A percentile compares a stretch with the other conserved stretches of the same genome.
Conservation (phyloP, 1,140 invertebrate genomes). For the Drosophila melanica region DNA sequence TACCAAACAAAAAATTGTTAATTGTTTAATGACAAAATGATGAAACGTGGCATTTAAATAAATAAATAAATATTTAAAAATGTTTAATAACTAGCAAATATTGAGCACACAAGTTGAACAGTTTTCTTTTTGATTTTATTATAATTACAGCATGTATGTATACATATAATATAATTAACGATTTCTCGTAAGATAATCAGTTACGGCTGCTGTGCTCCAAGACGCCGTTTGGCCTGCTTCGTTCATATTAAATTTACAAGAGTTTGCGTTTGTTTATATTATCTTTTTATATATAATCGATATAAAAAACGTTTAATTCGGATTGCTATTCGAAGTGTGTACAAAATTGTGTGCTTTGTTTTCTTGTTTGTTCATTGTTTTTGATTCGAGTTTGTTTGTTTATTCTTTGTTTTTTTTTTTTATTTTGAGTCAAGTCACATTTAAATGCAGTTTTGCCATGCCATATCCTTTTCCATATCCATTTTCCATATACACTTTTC, state of each 20-base stretch:
- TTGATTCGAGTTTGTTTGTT: slow-evolving; percentile 63
- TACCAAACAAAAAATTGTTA: slow-evolving; percentile 40
- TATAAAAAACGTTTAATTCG: slow-evolving; percentile 67
- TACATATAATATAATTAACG: slow-evolving; percentile 41
- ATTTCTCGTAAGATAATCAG: slow-evolving; percentile 71
- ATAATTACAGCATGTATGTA: slow-evolving; percentile 66
- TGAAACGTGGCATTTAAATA: slow-evolving; percentile 79
- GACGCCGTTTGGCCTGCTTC: slow-evolving; percentile 26
- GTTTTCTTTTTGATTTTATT: slow-evolving; percentile 63
- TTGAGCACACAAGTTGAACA: slow-evolving; percentile 59
- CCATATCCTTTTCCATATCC: slow-evolving; percentile 45
- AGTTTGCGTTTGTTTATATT: slow-evolving; percentile 57
- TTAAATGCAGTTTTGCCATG: slow-evolving; percentile 74
- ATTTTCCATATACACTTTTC: slow-evolving; percentile 53
- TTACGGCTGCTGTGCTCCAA: slow-evolving; percentile 38
- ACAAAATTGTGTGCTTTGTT: slow-evolving; percentile 55
- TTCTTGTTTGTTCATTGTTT: slow-evolving; percentile 42
- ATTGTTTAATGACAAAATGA: slow-evolving; percentile 62
- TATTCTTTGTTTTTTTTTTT: slow-evolving; percentile 46
- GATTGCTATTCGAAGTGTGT: slow-evolving; percentile 47
- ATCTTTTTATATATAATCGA: slow-evolving; percentile 52
- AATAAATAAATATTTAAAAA: slow-evolving; percentile 41
- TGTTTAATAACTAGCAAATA: slow-evolving; percentile 64
- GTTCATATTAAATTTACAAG: slow-evolving; percentile 75
- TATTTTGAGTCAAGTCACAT: slow-evolving; percentile 75